These are phyloP conservation scores for Diorhabda carinulata DNA, from an alignment of 1,140 invertebrate species.

Conservation along the genomic window DNA sequence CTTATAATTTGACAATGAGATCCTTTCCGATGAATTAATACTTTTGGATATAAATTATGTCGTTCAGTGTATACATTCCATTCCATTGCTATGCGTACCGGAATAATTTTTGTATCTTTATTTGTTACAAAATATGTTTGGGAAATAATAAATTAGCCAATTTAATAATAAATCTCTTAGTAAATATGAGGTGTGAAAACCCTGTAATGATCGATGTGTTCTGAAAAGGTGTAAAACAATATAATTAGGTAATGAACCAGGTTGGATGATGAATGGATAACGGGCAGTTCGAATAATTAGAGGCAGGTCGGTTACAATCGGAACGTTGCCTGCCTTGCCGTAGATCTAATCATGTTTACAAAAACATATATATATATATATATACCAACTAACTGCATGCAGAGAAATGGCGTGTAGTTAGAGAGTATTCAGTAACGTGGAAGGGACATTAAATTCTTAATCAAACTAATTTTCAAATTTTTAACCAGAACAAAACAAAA, in stretches of 20 bases:
- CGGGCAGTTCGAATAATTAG: conserved; percentile 30
- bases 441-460: not conserved
- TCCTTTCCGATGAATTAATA: no score
- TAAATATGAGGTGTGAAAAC: conserved; percentile 8
- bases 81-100: no score
- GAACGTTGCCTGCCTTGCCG: conserved; percentile 19
- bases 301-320: conserved; percentile 11
- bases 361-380: conserved; percentile 6
- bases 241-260: conserved; percentile 28
- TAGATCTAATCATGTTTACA: conserved; percentile 26
- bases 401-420: conserved; percentile 13
- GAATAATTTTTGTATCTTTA: no score
- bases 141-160: no score
- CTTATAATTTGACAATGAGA: no score
- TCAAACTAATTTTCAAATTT: no score
- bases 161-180: not conserved
- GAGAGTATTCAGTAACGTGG: conserved; percentile 14
- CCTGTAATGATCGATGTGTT: not conserved
- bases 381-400: conserved; percentile 21
- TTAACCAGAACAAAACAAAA: no score
- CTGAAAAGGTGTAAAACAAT: conserved; percentile 17
- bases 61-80: no score
- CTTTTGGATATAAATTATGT: no score
- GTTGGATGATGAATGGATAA: conserved; percentile 30
- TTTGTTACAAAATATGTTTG: no score